These are phyloP conservation scores for Corythornis vintsioides DNA, from an alignment of 2,113 vertebrate genomes.

Conservation along the genomic window DNA sequence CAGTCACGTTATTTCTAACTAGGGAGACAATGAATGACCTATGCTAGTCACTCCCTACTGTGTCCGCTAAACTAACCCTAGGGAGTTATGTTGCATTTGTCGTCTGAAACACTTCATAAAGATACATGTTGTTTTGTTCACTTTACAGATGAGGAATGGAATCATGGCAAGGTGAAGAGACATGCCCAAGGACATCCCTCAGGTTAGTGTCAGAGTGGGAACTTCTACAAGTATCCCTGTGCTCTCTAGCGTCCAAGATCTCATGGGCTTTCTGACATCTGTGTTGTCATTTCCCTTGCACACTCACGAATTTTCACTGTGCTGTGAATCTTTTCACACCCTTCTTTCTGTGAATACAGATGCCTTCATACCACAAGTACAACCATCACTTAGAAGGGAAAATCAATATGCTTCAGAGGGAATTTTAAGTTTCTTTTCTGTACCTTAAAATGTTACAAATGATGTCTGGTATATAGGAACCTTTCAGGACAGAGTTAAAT, in stretches of 20 bases:
- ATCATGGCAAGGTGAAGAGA: background rate
- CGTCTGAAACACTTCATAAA: background rate
- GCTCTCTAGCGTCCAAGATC: background rate
- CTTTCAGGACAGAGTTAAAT: background rate
- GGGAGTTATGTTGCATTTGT: background rate
- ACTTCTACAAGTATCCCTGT: background rate
- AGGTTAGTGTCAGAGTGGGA: background rate
- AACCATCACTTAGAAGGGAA: background rate
- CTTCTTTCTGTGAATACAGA: background rate
- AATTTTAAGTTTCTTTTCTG: background rate
- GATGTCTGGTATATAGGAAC: background rate
- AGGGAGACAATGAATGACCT: background rate
- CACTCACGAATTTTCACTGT: background rate
- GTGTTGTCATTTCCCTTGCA: background rate
- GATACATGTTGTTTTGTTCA: background rate
- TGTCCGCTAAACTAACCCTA: background rate
- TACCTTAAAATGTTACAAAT: background rate
- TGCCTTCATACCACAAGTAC: background rate
- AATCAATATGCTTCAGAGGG: background rate
- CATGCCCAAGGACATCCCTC: fast-evolving
- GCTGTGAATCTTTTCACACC: background rate
- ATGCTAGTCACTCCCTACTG: background rate
- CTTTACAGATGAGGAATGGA: background rate
- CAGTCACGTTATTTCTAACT: background rate
- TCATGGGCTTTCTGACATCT: background rate